Conservation (phyloP, 2,888 invertebrate species). For the Oscheius myriophilus region DNA sequence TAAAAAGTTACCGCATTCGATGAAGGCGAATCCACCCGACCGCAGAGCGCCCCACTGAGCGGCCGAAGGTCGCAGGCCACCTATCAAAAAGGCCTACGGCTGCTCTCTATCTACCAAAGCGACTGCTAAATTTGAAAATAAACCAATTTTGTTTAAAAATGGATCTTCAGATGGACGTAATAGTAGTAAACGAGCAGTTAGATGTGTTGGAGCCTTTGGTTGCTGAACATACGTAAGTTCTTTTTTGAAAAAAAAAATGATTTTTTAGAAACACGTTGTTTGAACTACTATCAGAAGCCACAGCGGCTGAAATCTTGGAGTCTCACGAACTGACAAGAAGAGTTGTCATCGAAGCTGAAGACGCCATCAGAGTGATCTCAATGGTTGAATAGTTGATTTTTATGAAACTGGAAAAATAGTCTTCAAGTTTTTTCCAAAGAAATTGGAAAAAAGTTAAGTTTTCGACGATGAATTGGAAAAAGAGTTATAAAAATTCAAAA, state of each 20-base stretch:
- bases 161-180: constrained; percentile 45
- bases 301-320: constrained; percentile 58
- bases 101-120: neutral
- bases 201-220: neutral
- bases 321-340: constrained; percentile 52
- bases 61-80: no score
- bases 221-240: constrained; percentile 1
- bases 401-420: no score
- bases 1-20: no score
- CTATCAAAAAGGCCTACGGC: neutral
- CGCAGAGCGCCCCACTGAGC: no score
- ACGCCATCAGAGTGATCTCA: neutral
- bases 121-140: neutral
- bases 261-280: constrained; percentile 28
- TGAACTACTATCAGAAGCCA: constrained; percentile 46
- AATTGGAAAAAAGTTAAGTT: no score
- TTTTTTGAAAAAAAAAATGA: neutral
- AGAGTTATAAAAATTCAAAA: no score
- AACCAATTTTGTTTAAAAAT: no score
- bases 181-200: constrained; percentile 29
- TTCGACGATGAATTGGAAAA: no score
- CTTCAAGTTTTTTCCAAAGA: no score
- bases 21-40: no score
- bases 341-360: constrained; percentile 29
- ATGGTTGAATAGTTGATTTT: neutral